These are phyloP conservation scores for Atherinosoma microstoma DNA, from an alignment of 2,797 vertebrate species.

Conservation along the genomic window DNA sequence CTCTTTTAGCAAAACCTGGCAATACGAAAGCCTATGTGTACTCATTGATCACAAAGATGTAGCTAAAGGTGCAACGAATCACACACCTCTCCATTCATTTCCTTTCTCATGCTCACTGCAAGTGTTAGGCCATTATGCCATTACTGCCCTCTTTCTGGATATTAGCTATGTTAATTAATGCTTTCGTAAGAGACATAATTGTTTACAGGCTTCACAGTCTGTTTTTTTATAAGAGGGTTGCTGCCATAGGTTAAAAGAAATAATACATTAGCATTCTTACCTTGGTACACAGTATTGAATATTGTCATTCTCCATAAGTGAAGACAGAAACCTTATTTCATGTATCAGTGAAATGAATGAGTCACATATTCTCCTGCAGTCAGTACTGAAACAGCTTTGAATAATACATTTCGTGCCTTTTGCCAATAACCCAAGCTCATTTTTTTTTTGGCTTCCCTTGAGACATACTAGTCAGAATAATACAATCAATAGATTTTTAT, in stretches of 20 bases:
- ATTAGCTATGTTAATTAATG: conserved; percentile 45
- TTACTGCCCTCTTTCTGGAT: conserved; percentile 40
- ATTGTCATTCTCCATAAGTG: conserved; percentile 9
- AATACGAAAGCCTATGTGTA: conserved; percentile 37
- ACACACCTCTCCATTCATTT: conserved; percentile 45
- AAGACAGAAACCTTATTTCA: conserved; percentile 18
- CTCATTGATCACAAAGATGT: conserved; percentile 41
- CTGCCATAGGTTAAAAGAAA: conserved; percentile 30
- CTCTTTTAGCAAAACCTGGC: conserved; percentile 26
- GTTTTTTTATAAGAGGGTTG: conserved; percentile 19
- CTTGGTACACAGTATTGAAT: conserved; percentile 20
- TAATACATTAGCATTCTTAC: conserved; percentile 31
- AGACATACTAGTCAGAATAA: conserved; percentile 12
- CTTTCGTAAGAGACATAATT: conserved; percentile 36
- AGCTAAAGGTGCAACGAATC: conserved; percentile 48
- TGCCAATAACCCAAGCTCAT: conserved; percentile 26
- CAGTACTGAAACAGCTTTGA: conserved; percentile 42
- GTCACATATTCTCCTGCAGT: conserved; percentile 25
- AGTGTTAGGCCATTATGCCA: conserved; percentile 44
- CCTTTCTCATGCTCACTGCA: conserved; percentile 41
- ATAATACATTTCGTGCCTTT: conserved; percentile 43
- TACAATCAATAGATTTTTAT: conserved; percentile 13
- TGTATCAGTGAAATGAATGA: conserved; percentile 18
- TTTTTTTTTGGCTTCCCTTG: conserved; percentile 28
- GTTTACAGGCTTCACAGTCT: conserved; percentile 22